Evolutionary conservation across 2,113 vertebrate genomes (phyloP).

Genomic region (Cryptoleucopteryx plumbea): DNA sequence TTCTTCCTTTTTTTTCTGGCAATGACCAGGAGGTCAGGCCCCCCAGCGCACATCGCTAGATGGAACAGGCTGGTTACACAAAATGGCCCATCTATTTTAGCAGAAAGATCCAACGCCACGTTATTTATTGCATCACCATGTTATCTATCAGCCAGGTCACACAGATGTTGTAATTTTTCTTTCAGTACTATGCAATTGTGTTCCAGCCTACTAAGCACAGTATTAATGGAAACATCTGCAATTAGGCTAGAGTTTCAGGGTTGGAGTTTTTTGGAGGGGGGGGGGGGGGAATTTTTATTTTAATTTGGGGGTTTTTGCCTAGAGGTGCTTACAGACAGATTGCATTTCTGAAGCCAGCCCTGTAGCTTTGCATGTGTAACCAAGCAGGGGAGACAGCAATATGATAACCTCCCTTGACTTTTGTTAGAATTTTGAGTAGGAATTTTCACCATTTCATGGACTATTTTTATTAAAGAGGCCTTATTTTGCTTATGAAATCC

Average conservation of each 20-base stretch:
- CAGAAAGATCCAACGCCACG: accelerated
- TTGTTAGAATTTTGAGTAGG: too few species aligned
- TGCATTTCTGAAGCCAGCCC: not conserved
- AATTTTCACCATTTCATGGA: not conserved
- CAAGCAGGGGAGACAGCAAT: not conserved
- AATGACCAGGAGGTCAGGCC: not conserved
- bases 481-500: not conserved
- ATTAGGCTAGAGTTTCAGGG: not conserved
- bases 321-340: not conserved
- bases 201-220: not conserved
- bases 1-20: not conserved
- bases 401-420: not conserved
- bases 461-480: not conserved
- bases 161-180: not conserved
- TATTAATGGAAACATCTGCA: not conserved
- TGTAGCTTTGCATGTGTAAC: not conserved
- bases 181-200: not conserved
- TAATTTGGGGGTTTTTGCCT: not conserved
- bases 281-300: too few species aligned
- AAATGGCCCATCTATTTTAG: not conserved
- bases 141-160: not conserved
- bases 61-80: not conserved
- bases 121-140: not conserved
- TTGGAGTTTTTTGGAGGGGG: too few species aligned
- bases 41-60: accelerated